A percentile compares a stretch with the other conserved stretches of the same genome.
These are phyloP conservation scores for Zaprionus africanus DNA, from an alignment of 1,140 invertebrate species.

Conservation along the genomic window DNA sequence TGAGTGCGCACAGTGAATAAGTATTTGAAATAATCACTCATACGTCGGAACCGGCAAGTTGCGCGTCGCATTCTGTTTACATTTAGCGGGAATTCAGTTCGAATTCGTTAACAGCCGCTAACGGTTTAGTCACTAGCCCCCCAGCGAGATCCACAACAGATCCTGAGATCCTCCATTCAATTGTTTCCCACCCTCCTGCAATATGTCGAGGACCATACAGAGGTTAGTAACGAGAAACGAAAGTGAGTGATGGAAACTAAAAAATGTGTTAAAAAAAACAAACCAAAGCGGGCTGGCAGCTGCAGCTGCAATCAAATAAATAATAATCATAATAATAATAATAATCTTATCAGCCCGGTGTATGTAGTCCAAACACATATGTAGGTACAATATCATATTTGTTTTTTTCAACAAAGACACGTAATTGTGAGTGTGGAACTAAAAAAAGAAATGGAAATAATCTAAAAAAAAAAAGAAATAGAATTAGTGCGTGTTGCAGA, in stretches of 20 bases:
- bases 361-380: background rate
- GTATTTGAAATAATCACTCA: conserved; percentile 77
- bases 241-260: background rate
- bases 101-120: conserved; percentile 79
- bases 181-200: background rate
- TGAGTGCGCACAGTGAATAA: conserved; percentile 32
- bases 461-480: background rate
- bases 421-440: conserved; percentile 8
- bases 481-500: conserved; percentile 15
- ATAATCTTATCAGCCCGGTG: conserved; percentile 24
- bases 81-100: conserved; percentile 65
- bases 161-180: conserved; percentile 23
- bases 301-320: background rate
- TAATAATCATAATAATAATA: conserved; percentile 6
- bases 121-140: conserved; percentile 59
- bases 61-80: conserved; percentile 70
- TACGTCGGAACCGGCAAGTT: conserved; percentile 62
- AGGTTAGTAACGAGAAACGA: conserved; percentile 32
- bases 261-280: background rate
- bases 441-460: background rate
- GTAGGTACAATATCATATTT: background rate
- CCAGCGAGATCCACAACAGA: background rate
- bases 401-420: conserved; percentile 8
- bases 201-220: conserved; percentile 23
- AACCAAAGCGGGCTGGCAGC: conserved; percentile 10